phyloP scores from a whole-genome alignment of 2,888 invertebrate genomes.

The Galerucella pusilla region DNA sequence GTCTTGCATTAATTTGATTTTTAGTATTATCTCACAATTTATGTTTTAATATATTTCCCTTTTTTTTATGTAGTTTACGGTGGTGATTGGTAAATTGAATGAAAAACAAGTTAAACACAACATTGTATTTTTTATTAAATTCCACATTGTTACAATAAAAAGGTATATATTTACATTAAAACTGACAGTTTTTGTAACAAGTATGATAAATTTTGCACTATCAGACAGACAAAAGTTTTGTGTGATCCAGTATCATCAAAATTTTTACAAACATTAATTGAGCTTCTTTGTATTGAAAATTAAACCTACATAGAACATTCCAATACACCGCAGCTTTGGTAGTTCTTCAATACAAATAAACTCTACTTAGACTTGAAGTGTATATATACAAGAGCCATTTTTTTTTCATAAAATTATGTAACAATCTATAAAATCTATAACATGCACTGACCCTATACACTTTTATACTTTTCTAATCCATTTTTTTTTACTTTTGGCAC shows the following conservation, averaged over 20 bases:
- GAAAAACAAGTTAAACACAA: slow-evolving; percentile 53
- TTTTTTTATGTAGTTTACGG: no score
- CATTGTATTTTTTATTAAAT: slow-evolving; percentile 60
- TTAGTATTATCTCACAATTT: no score
- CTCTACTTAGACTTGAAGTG: slow-evolving; percentile 50
- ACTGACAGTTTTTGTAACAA: slow-evolving; percentile 59
- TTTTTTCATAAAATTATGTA: slow-evolving; percentile 59
- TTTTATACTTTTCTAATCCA: slow-evolving; percentile 37
- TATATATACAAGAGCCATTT: slow-evolving; percentile 51
- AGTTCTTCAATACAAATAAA: slow-evolving; percentile 27
- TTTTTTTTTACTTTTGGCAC: slow-evolving; percentile 59
- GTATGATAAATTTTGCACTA: slow-evolving; percentile 53
- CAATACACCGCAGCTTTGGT: not conserved
- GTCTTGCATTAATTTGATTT: no score
- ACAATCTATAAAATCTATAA: slow-evolving; percentile 66
- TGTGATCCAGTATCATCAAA: slow-evolving; percentile 47
- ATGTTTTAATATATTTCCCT: no score
- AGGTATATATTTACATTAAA: slow-evolving; percentile 59
- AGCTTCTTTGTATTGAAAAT: slow-evolving; percentile 6
- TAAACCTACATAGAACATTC: not conserved
- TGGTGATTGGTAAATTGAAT: not conserved
- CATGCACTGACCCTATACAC: slow-evolving; percentile 60
- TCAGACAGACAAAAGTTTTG: slow-evolving; percentile 48
- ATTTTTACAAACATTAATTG: slow-evolving; percentile 3
- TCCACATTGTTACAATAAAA: slow-evolving; percentile 63